phyloP scores from a whole-genome alignment of 1,140 invertebrate species.

The Melitaea cinxia region DNA sequence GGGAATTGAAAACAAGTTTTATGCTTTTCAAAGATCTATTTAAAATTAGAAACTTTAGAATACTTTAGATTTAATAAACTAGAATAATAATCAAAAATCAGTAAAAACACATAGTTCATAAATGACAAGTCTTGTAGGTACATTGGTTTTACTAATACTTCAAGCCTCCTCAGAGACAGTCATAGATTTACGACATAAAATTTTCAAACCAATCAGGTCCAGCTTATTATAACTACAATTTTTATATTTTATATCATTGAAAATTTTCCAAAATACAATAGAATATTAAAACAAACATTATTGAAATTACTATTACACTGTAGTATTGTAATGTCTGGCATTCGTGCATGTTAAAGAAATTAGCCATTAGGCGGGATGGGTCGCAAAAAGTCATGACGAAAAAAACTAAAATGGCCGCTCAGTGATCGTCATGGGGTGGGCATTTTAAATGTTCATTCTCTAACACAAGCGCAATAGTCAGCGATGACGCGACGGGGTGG shows the following conservation, averaged over 20 bases:
- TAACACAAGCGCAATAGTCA: conserved; percentile 78
- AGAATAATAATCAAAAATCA: no score
- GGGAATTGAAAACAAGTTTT: no score
- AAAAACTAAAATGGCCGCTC: conserved; percentile 71
- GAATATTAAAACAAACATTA: background rate
- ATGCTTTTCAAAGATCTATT: no score
- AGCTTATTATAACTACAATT: background rate
- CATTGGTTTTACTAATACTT: no score
- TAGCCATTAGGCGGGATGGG: conserved; percentile 24
- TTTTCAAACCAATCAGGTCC: no score
- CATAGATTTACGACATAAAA: no score
- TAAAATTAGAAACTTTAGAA: no score
- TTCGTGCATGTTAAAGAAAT: conserved; percentile 24
- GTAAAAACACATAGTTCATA: no score
- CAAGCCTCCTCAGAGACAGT: no score
- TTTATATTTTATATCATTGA: background rate
- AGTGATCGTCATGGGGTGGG: conserved; percentile 76
- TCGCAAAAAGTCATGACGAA: conserved; percentile 57
- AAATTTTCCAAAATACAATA: background rate
- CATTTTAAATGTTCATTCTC: conserved; percentile 79
- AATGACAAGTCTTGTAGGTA: no score
- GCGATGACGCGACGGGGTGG: conserved; percentile 72
- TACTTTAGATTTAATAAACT: no score
- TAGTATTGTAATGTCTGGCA: background rate
- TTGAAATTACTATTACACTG: background rate